A percentile compares a stretch with the other conserved stretches of the same genome.
These are phyloP conservation scores for Hetaerina americana DNA, from an alignment of 1,140 invertebrate genomes.

Conservation along the genomic window DNA sequence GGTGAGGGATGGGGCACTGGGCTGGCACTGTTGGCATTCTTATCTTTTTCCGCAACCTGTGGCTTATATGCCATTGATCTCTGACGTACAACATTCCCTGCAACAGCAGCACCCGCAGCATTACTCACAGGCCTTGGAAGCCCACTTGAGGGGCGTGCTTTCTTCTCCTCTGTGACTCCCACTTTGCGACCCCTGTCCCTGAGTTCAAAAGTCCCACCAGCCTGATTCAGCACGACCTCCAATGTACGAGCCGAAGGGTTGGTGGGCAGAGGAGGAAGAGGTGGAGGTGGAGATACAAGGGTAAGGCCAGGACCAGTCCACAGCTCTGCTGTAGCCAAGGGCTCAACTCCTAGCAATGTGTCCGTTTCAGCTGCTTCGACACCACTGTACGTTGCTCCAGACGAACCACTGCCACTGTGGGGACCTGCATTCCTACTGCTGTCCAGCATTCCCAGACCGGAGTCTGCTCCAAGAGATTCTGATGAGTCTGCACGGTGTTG, in stretches of 20 bases:
- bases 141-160: background rate
- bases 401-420: background rate
- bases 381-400: slow-evolving; percentile 20
- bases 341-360: slow-evolving; percentile 22
- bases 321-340: slow-evolving; percentile 19
- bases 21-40: background rate
- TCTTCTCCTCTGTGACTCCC: slow-evolving; percentile 1
- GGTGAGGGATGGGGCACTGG: background rate
- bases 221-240: background rate
- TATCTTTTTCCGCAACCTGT: background rate
- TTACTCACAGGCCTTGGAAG: background rate
- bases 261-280: background rate
- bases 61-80: background rate
- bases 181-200: background rate
- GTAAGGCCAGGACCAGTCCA: background rate
- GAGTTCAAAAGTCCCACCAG: background rate
- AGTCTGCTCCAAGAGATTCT: slow-evolving; percentile 31
- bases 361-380: slow-evolving; percentile 22
- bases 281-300: background rate
- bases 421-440: slow-evolving; percentile 1
- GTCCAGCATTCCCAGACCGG: slow-evolving; percentile 37
- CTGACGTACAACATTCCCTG: slow-evolving; percentile 1
- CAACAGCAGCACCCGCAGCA: background rate
- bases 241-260: background rate
- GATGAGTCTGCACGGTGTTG: slow-evolving; percentile 19